A percentile compares a stretch with the other conserved stretches of the same genome.
These are phyloP conservation scores for Crambe crambe DNA, from an alignment of 37 sponge, comb jelly and placozoan genomes.

Conservation along the genomic window DNA sequence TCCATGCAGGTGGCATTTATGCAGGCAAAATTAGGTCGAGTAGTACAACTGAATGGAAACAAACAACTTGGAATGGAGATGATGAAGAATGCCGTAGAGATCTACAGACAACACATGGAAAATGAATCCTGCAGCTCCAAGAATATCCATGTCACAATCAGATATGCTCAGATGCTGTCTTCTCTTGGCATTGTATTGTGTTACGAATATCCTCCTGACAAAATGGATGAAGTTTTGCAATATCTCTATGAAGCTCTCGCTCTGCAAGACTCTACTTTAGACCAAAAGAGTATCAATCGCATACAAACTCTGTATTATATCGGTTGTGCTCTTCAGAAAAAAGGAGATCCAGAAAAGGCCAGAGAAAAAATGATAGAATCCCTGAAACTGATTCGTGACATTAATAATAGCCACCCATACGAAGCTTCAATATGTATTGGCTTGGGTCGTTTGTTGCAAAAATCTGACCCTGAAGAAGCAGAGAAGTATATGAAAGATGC, in stretches of 20 bases:
- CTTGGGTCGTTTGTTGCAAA: background rate
- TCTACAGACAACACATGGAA: background rate
- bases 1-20: background rate
- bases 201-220: background rate
- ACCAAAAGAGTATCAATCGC: background rate
- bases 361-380: background rate
- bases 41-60: background rate
- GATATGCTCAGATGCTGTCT: background rate
- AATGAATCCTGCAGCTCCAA: background rate
- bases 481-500: background rate
- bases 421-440: background rate
- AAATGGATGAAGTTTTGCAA: background rate
- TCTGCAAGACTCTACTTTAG: background rate
- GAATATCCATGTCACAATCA: background rate
- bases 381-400: background rate
- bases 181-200: background rate
- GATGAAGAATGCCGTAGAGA: background rate
- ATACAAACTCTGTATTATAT: background rate
- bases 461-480: background rate
- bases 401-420: background rate
- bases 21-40: background rate
- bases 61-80: background rate
- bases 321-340: background rate
- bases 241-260: background rate
- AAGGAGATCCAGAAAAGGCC: background rate